phyloP scores from a whole-genome alignment of 2,113 vertebrate species.

The Canis aureus region DNA sequence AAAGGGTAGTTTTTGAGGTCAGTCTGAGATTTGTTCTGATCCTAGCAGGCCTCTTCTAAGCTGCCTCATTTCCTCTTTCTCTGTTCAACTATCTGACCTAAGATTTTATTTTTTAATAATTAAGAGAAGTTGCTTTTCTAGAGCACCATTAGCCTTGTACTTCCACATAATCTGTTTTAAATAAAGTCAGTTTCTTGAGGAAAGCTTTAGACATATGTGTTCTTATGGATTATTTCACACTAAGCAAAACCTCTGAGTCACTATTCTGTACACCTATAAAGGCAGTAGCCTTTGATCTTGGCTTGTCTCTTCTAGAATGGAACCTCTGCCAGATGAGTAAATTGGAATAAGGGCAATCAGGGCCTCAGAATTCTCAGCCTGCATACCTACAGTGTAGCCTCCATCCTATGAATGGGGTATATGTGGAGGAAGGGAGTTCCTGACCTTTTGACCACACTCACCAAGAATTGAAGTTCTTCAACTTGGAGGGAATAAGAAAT shows the following conservation, averaged over 20 bases:
- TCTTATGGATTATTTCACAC: neutral
- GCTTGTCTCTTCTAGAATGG: neutral
- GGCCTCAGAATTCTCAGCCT: neutral
- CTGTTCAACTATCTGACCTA: neutral
- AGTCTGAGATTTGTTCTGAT: neutral
- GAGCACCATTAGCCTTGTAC: neutral
- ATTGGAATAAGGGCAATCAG: neutral
- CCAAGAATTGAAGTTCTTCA: neutral
- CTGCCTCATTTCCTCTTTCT: neutral
- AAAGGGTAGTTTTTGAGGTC: neutral
- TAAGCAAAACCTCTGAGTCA: neutral
- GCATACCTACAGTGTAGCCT: fast-evolving
- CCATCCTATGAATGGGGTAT: too few species aligned
- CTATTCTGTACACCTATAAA: neutral
- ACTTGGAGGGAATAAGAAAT: neutral
- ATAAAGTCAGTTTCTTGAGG: neutral
- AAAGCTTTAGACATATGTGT: neutral
- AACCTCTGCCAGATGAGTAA: neutral
- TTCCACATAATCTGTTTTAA: neutral
- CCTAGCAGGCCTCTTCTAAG: neutral
- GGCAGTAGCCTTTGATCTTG: neutral
- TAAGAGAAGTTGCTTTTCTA: neutral
- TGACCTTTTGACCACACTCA: neutral
- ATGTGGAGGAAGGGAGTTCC: too few species aligned
- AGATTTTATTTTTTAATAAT: neutral